Percentiles rank a stretch among this genome's conserved stretches.
Conservation (phyloP, 2,888 invertebrate species). For the Margaritifera margaritifera region DNA sequence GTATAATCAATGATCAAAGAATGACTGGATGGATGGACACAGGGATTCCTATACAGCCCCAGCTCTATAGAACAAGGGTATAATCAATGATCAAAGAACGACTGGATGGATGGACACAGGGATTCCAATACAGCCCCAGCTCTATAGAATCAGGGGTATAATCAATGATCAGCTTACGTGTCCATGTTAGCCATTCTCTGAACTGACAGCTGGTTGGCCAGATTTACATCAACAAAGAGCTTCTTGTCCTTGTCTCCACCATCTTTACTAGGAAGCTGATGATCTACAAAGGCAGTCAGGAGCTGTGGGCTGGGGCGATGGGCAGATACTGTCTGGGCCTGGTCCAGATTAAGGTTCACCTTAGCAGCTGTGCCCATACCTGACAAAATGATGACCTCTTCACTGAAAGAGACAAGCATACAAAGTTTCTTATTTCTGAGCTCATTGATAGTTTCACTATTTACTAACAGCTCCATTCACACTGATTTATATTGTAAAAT, state of each 20-base stretch:
- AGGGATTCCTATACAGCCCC: background rate
- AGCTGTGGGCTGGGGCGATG: constrained; percentile 21
- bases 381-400: constrained; percentile 94
- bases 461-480: too few relatives aligned
- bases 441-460: too few relatives aligned
- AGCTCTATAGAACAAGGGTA: too few relatives aligned
- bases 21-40: too few relatives aligned
- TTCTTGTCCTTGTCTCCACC: constrained; percentile 60
- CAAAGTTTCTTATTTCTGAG: too few relatives aligned
- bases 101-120: background rate
- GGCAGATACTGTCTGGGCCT: constrained; percentile 15
- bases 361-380: constrained; percentile 95
- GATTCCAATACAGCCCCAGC: too few relatives aligned
- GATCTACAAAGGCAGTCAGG: constrained; percentile 24
- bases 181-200: constrained; percentile 28
- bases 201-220: constrained; percentile 63
- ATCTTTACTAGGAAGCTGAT: constrained; percentile 22
- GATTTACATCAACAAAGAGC: constrained; percentile 67
- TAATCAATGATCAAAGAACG: too few relatives aligned
- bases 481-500: too few relatives aligned
- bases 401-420: constrained; percentile 77
- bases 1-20: too few relatives aligned
- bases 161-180: constrained; percentile 1
- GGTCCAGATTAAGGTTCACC: constrained; percentile 66
- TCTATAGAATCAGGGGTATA: too few relatives aligned